phyloP scores from a whole-genome alignment of 2,113 vertebrate genomes.

The Hyperoodon ampullatus region DNA sequence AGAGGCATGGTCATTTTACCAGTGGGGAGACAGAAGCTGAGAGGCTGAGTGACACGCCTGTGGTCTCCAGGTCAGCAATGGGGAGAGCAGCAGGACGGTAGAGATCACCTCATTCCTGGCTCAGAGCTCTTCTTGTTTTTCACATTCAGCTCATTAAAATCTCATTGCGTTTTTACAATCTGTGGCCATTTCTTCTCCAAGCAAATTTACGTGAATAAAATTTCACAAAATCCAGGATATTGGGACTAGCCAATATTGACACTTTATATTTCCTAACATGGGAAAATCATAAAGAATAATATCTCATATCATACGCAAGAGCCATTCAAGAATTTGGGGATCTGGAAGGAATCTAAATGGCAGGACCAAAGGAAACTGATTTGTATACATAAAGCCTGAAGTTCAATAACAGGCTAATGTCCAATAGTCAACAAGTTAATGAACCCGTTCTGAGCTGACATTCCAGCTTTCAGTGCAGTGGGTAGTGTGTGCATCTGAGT shows the following conservation, averaged over 20 bases:
- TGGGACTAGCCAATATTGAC: neutral
- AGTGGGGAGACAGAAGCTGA: neutral
- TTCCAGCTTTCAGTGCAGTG: neutral
- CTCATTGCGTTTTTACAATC: neutral
- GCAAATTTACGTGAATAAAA: neutral
- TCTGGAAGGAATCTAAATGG: neutral
- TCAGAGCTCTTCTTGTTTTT: neutral
- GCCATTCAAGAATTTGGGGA: slow-evolving; percentile 2
- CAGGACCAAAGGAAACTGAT: neutral
- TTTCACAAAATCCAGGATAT: neutral
- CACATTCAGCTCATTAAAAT: neutral
- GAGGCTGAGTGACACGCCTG: neutral
- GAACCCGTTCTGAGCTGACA: neutral
- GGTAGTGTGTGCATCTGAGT: neutral
- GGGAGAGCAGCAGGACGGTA: neutral
- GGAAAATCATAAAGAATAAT: neutral
- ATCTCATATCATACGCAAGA: neutral
- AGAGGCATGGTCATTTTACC: neutral
- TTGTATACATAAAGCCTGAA: neutral
- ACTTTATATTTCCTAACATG: neutral
- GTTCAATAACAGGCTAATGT: neutral
- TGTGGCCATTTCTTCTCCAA: neutral
- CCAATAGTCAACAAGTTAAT: neutral
- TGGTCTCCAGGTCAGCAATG: neutral
- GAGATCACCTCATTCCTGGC: neutral